Evolutionary conservation across 2,113 vertebrate species (phyloP).

Genomic region (Salvelinus alpinus): DNA sequence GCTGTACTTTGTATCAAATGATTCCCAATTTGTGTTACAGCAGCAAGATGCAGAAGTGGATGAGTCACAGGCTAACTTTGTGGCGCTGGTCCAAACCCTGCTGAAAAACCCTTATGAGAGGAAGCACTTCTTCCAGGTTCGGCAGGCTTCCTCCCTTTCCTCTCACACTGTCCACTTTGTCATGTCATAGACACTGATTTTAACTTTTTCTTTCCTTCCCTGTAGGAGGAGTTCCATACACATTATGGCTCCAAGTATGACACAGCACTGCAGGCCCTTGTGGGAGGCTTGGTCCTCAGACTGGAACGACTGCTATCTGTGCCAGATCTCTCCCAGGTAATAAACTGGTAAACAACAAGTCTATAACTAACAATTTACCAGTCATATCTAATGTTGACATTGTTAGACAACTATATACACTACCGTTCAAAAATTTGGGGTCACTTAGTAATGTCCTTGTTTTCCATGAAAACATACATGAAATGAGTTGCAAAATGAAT

Average conservation of each 20-base stretch:
- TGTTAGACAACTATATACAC: too few relatives aligned
- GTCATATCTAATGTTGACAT: background rate
- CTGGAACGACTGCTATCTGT: conserved; percentile 70
- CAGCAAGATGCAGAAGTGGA: conserved; percentile 1
- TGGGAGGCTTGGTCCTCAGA: conserved; percentile 66
- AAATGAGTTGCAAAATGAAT: too few relatives aligned
- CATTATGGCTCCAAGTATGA: conserved; percentile 70
- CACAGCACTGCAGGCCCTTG: conserved; percentile 63
- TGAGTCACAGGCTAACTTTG: conserved; percentile 8
- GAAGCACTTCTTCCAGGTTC: conserved; percentile 10
- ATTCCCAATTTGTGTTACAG: background rate
- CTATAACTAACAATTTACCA: background rate
- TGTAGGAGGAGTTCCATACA: conserved; percentile 68
- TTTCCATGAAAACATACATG: too few relatives aligned
- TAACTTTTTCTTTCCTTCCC: background rate
- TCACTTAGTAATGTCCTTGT: too few relatives aligned
- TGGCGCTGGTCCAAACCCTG: background rate
- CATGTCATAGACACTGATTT: background rate
- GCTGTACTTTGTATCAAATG: background rate
- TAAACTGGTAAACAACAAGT: background rate
- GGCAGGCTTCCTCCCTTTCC: background rate
- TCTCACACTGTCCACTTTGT: background rate
- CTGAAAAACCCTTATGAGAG: conserved; percentile 4
- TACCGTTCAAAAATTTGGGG: too few relatives aligned
- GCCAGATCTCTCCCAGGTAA: conserved; percentile 69